Evolutionary conservation across 64 coral and sea anemone genomes (phyloP), one percentile per base, ranked within the genome.

Genomic region (Dendrophyllia cribrosa): DNA sequence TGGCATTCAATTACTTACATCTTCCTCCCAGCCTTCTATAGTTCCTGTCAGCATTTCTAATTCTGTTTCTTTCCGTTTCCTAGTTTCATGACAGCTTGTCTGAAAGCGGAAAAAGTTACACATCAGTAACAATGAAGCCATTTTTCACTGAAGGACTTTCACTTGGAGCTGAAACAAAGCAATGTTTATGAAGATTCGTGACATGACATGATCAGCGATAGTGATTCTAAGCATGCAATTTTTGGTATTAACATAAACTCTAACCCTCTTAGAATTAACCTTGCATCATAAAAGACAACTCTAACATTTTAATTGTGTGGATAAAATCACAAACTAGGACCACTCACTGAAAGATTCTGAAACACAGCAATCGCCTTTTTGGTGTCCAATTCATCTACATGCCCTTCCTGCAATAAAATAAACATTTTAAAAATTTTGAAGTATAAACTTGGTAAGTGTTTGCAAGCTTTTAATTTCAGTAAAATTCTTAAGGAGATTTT

Each of bases 321-420:
- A 43, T 64, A 11, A 8, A 8, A 55, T 55, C 11, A 55, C 3
- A 20, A 86, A 21, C 24, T 56, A 22, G 3, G 7, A 3, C 15
- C 51, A 90, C 96, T 93, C 59, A 99, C 97, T 64, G 89, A 91
- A 19, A 99, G 91, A 88, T 99, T 99, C 82, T 99, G 97, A 91
- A 96, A 99, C n/a, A 99, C 94, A 83, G 97, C 94, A 10, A 99
- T 99, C 25, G 88, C 97, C 82, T 99, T 99, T 66, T 99, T 99
- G 3, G 97, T 99, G 72, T 99, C 97, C 16, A 99, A 88, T 86
- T 99, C 91, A 85, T 99, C 97, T 49, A 94, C 75, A 43, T 99
- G 97, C 47, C 94, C 97, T 63, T 99, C 97, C 97, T 99, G 6
- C 4, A 76, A 72, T 43, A 49, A 77, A 62, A 58, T 16, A 56